Base-by-base conservation (phyloP, 2,888 invertebrate genomes). In the Leuctra nigra region DNA sequence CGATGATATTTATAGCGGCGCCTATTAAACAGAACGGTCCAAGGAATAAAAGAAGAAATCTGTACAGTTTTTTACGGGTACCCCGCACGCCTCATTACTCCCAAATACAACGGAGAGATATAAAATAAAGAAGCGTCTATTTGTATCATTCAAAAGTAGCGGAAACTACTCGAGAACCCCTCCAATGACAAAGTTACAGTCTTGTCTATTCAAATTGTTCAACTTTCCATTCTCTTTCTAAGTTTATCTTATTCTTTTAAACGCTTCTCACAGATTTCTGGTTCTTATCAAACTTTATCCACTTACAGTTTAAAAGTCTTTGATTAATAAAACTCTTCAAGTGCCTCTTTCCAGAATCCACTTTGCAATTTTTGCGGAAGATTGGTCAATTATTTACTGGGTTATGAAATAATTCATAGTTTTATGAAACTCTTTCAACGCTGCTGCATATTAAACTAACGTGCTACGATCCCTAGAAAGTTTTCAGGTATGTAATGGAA, bases 301-400 rank as follows among this genome's bases (percentile, higher is more conserved):
- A 41, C 41, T 41, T 41, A n/a, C 9, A 18, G 6, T 41, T 41
- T 41, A 20, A 41, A 41, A 41, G 41, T 16, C 41, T 20, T 14
- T 41, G 41, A 41, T 41, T 41, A 41, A 41, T 41, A 41, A 41
- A 18, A 41, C 41, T 38, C 14, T 41, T 29, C 29, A 41, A 41
- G 41, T 41, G 41, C 41, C 41, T 41, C 20, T 11, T 14, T 41
- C 20, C 11, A 29, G 11, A 29, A 41, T 18, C 20, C 41, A 14
- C 14, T 20, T 41, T 29, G 6, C 29, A 29, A 29, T 7, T 29
- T 29, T 29, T 29, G 29, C 29, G 29, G 29, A 29, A 29, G 29
- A 29, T 29, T 29, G 29, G 7, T 29, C 29, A 11, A 29, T 29
- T 29, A 29, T 11, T n/a, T n/a, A n/a, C n/a, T n/a, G n/a, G n/a